Conservation (phyloP, 2,113 vertebrate genomes). For the Notechis scutatus region DNA sequence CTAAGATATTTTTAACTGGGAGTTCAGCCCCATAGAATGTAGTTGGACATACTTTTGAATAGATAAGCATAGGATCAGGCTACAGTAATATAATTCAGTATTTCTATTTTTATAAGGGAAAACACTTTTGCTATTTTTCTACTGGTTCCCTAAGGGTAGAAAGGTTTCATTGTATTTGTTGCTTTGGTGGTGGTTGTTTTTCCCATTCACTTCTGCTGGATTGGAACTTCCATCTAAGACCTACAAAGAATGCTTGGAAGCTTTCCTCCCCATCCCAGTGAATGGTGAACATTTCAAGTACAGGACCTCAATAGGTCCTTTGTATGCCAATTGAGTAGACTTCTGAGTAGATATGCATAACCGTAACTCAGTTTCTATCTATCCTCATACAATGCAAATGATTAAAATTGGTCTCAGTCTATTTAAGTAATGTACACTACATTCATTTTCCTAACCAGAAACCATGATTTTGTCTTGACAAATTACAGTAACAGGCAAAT, state of each 20-base stretch:
- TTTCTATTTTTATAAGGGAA: background rate
- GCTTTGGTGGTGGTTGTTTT: background rate
- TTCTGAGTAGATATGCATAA: background rate
- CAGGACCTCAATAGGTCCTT: background rate
- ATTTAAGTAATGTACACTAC: constrained; percentile 6
- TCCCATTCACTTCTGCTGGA: background rate
- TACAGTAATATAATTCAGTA: background rate
- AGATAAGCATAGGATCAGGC: background rate
- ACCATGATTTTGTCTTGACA: background rate
- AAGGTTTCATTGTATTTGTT: background rate
- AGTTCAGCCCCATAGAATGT: background rate
- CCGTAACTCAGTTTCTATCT: background rate
- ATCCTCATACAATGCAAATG: constrained; percentile 7
- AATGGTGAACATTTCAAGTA: background rate
- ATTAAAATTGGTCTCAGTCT: background rate
- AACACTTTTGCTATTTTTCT: background rate
- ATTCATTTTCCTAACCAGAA: background rate
- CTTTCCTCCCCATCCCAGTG: background rate
- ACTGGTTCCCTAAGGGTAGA: background rate
- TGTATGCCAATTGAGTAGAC: background rate
- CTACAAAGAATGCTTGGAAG: background rate
- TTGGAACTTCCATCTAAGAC: background rate
- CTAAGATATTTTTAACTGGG: background rate
- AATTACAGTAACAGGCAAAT: background rate
- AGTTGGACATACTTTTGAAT: background rate